Conservation (phyloP, 1,140 invertebrate genomes). For the Ditylenchus dipsaci region DNA sequence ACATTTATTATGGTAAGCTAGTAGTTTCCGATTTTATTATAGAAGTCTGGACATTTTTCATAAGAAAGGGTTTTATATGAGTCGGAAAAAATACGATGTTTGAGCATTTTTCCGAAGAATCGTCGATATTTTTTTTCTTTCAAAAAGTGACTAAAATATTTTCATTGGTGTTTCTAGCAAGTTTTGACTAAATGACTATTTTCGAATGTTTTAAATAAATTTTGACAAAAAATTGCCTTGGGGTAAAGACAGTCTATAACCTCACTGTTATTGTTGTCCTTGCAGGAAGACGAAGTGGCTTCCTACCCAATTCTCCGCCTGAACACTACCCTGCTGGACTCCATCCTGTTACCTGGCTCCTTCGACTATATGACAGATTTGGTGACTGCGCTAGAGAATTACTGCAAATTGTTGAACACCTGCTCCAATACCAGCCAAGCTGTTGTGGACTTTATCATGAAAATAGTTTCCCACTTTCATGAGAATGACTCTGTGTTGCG, state of each 20-base stretch:
- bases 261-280: too few relatives aligned
- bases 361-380: constrained; percentile 35
- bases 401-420: constrained; percentile 9
- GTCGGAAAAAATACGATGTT: too few relatives aligned
- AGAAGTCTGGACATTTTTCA: neutral
- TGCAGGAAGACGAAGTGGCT: constrained; percentile 27
- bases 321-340: constrained; percentile 24
- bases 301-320: constrained; percentile 18
- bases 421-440: neutral
- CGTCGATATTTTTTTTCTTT: too few relatives aligned
- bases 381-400: constrained; percentile 18
- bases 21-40: neutral
- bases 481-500: constrained; percentile 13
- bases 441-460: neutral
- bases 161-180: too few relatives aligned
- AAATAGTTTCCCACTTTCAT: constrained; percentile 3
- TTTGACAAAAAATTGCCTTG: too few relatives aligned
- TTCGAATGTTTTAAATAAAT: too few relatives aligned
- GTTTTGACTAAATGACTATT: too few relatives aligned
- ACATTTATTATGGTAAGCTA: constrained; percentile 33
- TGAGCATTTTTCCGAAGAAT: too few relatives aligned
- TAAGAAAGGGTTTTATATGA: too few relatives aligned
- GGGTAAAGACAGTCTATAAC: too few relatives aligned
- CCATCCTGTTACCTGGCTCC: neutral
- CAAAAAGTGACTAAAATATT: too few relatives aligned